Evolutionary conservation across 2,888 invertebrate species (phyloP).

Genomic region (Blera fallax): DNA sequence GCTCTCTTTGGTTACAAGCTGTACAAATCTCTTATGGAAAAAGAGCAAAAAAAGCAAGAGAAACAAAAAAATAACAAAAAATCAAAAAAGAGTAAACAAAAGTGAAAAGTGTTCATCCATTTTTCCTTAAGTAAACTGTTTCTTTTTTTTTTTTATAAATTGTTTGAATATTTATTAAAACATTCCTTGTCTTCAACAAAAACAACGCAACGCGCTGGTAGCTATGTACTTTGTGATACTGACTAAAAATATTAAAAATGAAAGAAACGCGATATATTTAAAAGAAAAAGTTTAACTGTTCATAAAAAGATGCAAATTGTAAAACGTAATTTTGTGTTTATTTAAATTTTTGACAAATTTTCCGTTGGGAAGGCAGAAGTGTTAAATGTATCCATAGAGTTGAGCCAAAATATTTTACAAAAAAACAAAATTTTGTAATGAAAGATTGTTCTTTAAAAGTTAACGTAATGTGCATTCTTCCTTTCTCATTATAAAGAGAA

Average conservation of each 20-base stretch:
- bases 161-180: constrained; percentile 33
- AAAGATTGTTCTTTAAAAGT: constrained; percentile 13
- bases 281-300: constrained; percentile 22
- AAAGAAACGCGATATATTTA: constrained; percentile 39
- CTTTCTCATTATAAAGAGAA: neutral
- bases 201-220: constrained; percentile 59
- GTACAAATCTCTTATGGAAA: constrained; percentile 89
- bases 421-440: constrained; percentile 5
- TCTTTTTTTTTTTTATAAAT: neutral
- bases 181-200: constrained; percentile 69
- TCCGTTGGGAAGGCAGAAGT: constrained; percentile 40
- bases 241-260: constrained; percentile 41
- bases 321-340: constrained; percentile 9
- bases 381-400: constrained; percentile 18
- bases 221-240: constrained; percentile 69
- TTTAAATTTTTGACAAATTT: constrained; percentile 6
- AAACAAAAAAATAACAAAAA: constrained; percentile 89
- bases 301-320: constrained; percentile 3
- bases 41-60: constrained; percentile 89
- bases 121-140: neutral
- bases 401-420: constrained; percentile 48
- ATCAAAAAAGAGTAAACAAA: constrained; percentile 88
- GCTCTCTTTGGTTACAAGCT: constrained; percentile 94
- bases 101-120: constrained; percentile 58
- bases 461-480: constrained; percentile 39